Base-by-base conservation (phyloP, 1,140 invertebrate species). In the Drosophila varians region DNA sequence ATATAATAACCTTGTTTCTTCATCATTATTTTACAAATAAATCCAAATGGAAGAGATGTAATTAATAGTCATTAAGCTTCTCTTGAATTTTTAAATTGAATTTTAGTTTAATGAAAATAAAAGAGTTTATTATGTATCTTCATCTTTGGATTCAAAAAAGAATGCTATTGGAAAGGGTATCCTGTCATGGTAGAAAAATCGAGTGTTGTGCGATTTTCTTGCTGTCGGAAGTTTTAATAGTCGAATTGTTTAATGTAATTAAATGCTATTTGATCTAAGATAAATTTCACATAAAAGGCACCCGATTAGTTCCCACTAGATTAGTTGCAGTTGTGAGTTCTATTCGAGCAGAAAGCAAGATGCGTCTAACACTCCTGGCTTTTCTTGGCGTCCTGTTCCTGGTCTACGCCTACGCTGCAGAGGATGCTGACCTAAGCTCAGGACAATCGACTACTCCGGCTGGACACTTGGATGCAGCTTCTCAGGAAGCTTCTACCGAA, bases 331-430 rank as follows among this genome's bases (percentile, higher is more conserved):
- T 42, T 18, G 8, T 19, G 8, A 42, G 7, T 42, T 18, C 16
- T 9, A n/a, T 14, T 14, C 5, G 16, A 38, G 36, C 36, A 18
- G 38, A 16, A 42, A 18, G 14, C 14, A 42, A 42, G 8, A 42
- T 42, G 38, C 38, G 38, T 42, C 38, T 42, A 42, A 8, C 38
- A 42, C 2, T 42, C 3, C 16, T 42, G 38, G 38, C 38, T 4
- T 42, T 42, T 16, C 6, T 42, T 42, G 38, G 38, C 1, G 38
- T 42, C 38, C 38, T 42, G 14, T 42, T 42, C 38, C 38, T 42
- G 38, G 38, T 8, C 16, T 18, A 42, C 8, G 38, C 38, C 16
- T 42, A 1, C 16, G 38, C 38, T 18, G 14, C 16, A 9, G 38
- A 42, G 38, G 38, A 42, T 19, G 16, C 6, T 3, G 16, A 18